Conservation (phyloP, 2,113 vertebrate genomes). For the Chaetorhynchus papuensis region DNA sequence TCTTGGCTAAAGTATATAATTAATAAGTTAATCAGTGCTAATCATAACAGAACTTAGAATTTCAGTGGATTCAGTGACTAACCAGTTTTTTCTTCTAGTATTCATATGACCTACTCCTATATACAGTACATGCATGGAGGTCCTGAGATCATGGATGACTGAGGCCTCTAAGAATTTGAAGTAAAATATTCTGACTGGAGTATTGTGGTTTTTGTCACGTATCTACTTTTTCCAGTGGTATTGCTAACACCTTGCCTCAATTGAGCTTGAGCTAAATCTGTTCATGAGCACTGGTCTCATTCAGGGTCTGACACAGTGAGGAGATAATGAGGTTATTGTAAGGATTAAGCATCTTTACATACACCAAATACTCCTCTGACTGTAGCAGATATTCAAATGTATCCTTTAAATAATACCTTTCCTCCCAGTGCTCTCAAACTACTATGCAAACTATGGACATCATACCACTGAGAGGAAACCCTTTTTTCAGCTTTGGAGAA, state of each 20-base stretch:
- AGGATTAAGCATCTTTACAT: neutral
- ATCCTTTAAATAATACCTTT: neutral
- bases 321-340: neutral
- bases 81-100: neutral
- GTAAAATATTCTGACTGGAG: neutral
- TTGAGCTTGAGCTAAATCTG: neutral
- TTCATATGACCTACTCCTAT: neutral
- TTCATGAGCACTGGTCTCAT: neutral
- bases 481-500: neutral
- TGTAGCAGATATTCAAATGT: neutral
- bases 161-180: neutral
- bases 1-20: neutral
- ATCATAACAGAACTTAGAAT: neutral
- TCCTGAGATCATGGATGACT: neutral
- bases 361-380: neutral
- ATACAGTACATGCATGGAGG: accelerated
- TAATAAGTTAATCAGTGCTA: neutral
- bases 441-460: neutral
- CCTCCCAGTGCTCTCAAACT: neutral
- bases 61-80: neutral
- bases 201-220: neutral
- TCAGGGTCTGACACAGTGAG: neutral
- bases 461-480: neutral
- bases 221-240: neutral
- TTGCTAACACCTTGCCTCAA: neutral